Conservation (phyloP, 2,797 vertebrate species). For the Kryptolebias ocellatus region DNA sequence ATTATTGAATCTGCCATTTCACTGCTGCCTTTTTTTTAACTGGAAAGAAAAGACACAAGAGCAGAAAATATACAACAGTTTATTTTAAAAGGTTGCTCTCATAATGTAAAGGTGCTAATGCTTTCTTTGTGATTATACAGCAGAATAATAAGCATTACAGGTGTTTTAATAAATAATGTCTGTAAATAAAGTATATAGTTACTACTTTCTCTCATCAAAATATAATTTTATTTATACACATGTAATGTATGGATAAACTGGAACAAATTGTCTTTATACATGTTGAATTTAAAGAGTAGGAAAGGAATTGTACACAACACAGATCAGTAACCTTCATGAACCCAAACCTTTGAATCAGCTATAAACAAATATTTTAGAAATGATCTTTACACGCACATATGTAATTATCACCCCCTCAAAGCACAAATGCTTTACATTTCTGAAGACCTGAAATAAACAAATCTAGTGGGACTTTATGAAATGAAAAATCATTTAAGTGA, state of each 20-base stretch:
- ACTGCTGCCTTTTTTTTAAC: constrained; percentile 4
- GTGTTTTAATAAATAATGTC: constrained; percentile 63
- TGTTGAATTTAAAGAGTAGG: constrained; percentile 41
- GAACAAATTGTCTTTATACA: constrained; percentile 53
- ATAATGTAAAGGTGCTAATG: constrained; percentile 79
- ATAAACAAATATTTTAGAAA: constrained; percentile 6
- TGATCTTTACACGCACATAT: background rate
- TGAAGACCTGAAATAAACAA: constrained; percentile 3
- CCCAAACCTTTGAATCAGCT: constrained; percentile 48
- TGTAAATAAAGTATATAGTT: constrained; percentile 77
- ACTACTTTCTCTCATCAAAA: constrained; percentile 74
- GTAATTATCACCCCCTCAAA: constrained; percentile 12
- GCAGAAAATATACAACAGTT: constrained; percentile 74
- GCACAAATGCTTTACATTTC: background rate
- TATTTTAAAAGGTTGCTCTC: constrained; percentile 84
- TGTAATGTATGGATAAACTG: constrained; percentile 57
- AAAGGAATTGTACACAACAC: constrained; percentile 48
- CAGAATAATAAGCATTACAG: constrained; percentile 74
- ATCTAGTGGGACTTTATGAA: background rate
- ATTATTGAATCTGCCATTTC: background rate
- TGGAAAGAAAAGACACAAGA: constrained; percentile 46
- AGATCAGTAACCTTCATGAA: constrained; percentile 41
- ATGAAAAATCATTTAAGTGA: background rate
- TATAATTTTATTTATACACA: constrained; percentile 70
- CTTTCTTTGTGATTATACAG: constrained; percentile 74